Base-by-base conservation (phyloP, 2,797 vertebrate species). In the Tachyglossus aculeatus region DNA sequence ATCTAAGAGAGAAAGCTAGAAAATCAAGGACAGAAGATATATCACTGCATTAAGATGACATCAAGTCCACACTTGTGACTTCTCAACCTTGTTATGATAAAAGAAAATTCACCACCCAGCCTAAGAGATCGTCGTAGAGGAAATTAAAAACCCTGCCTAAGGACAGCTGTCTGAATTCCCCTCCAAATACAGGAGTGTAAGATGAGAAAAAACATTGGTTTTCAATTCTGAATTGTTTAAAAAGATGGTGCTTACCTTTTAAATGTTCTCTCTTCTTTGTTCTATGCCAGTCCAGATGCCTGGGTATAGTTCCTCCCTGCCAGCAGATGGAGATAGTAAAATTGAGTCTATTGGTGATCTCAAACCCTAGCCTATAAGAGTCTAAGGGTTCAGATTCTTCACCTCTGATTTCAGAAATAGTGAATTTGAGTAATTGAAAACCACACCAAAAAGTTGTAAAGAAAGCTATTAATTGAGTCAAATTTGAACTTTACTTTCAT, bases 241-340 rank as follows among this genome's bases (percentile, higher is more conserved):
- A 48, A 37, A 48, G 45, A 27, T 27, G 25, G 29, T 48, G 24
- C 85, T 85, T 85, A 85, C 85, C 85, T 87, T 85, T 85, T 65
- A 82, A 85, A 83, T 87, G 80, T 63, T 81, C 82, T 87, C 81
- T 87, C 85, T 85, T 76, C 73, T 87, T 78, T 87, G 85, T 87
- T 81, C 82, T 87, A 87, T 85, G 82, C 85, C 85, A 87, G 85
- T 87, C 82, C 85, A 87, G 80, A 81, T 58, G 82, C 65, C 55
- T 81, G 82, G 80, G 73, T 68, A 76, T 73, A 85, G 78, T 83
- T 87, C 85, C 67, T 87, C 76, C 82, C 85, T 87, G 85, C 85
- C 85, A 87, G 85, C 75, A 87, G 85, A 83, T 36, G 80, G 82
- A 87, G 85, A 85, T 85, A 87, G 85, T 83, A 85, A 83, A 85